Base-by-base conservation (phyloP, 35 echinoderm and acorn worm species). In the Eucidaris tribuloides region DNA sequence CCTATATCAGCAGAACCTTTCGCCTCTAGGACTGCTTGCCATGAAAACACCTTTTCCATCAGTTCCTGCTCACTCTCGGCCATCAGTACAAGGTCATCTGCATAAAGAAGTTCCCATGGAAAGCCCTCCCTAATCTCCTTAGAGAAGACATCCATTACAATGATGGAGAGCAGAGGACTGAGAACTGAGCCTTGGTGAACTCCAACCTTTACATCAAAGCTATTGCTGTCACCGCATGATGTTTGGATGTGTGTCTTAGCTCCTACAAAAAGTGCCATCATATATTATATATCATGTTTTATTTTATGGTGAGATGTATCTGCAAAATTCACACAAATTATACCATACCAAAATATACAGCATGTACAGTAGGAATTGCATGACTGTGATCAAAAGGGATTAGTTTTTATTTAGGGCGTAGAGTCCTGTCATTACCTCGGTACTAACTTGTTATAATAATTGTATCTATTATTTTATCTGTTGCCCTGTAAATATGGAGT, bases 111-210 rank as follows among this genome's bases (percentile, higher is more conserved):
- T 27, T 83, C 31, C 80, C 39, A 80, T 7, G 77, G 77, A 55
- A 4, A 6, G 45, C 77, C 56, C 15, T 42, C 58, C 38, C 18
- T 1, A 24, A 83, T 38, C 17, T 83, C 55, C 30, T 23, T 40
- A 9, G 55, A 83, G 32, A 83, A 13, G 45, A 55, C 80, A 28
- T 65, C 55, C 1, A 65, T 40, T 2, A 65, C 30, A n/a, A 60
- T 7, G 29, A 83, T 83, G 55, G 65, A 83, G 20, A 83, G 80
- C 22, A 62, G 2, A 40, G 56, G 80, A 45, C 80, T 65, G 27
- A 83, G 40, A 24, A 83, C 58, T 62, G 80, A 83, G 19, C 80
- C 80, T 83, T 83, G 80, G 65, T 83, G 80, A 41, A 83, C 56
- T 40, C 56, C 80, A 2, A 65, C 79, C 38, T 59, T 59, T 28